Evolutionary conservation across 2,797 vertebrate species (phyloP).

Genomic region (Platalea minor): DNA sequence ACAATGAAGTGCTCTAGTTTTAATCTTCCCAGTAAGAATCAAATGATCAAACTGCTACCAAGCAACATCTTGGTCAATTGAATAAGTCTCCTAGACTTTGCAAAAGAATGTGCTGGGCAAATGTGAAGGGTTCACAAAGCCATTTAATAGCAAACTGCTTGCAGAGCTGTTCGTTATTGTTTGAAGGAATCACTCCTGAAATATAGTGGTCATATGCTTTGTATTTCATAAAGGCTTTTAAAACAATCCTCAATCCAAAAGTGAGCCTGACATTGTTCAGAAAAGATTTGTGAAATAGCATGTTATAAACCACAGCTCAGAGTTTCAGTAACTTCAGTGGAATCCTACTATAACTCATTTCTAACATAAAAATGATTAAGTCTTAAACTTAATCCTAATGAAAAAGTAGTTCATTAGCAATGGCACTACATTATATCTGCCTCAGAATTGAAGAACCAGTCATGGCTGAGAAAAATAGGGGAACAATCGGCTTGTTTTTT

Average conservation of each 20-base stretch:
- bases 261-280: neutral
- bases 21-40: slow-evolving; percentile 13
- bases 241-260: neutral
- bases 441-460: neutral
- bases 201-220: neutral
- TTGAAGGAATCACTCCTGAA: neutral
- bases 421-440: neutral
- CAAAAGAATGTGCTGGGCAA: slow-evolving; percentile 15
- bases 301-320: neutral
- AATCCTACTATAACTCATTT: neutral
- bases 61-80: neutral
- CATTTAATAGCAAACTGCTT: neutral
- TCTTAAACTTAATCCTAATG: neutral
- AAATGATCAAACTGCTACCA: slow-evolving; percentile 4
- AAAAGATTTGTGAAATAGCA: neutral
- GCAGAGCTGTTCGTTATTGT: neutral
- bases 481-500: neutral
- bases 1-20: neutral
- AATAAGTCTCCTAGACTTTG: slow-evolving; percentile 17
- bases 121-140: neutral
- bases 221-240: neutral
- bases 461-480: neutral
- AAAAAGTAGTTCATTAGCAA: neutral
- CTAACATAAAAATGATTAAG: neutral
- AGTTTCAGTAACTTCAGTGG: neutral